These are phyloP conservation scores for Melitaea athalia DNA, from an alignment of 2,888 invertebrate species.

Conservation along the genomic window DNA sequence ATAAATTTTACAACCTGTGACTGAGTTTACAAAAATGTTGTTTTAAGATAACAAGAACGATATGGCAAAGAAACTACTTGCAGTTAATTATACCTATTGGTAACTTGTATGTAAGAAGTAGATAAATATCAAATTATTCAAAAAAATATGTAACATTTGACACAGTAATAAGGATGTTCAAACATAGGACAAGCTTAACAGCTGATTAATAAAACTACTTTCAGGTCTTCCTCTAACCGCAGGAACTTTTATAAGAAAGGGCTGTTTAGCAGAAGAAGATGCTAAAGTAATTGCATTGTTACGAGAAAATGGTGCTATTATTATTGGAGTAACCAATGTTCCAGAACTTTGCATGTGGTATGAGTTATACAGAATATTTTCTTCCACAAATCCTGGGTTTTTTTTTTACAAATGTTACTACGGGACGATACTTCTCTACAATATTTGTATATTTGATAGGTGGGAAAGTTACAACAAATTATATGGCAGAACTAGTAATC, in stretches of 20 bases:
- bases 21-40: too few relatives aligned
- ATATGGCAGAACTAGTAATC: constrained; percentile 92
- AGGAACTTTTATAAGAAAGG: constrained; percentile 87
- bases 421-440: background rate
- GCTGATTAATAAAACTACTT: constrained; percentile 35
- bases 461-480: constrained; percentile 94
- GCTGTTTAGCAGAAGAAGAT: constrained; percentile 86
- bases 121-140: too few relatives aligned
- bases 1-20: too few relatives aligned
- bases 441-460: constrained; percentile 55
- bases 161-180: too few relatives aligned
- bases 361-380: constrained; percentile 48
- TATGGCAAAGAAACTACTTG: too few relatives aligned
- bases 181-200: too few relatives aligned
- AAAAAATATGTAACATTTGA: too few relatives aligned
- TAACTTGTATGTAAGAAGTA: too few relatives aligned
- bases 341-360: constrained; percentile 98
- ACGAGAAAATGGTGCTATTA: constrained; percentile 92
- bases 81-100: too few relatives aligned
- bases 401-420: too few relatives aligned
- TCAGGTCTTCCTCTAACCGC: constrained; percentile 90
- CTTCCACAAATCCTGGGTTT: too few relatives aligned
- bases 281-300: constrained; percentile 88
- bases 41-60: too few relatives aligned
- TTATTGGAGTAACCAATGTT: constrained; percentile 94